These are phyloP conservation scores for Corythornis madagascariensis DNA, from an alignment of 2,113 vertebrate species.

Conservation along the genomic window DNA sequence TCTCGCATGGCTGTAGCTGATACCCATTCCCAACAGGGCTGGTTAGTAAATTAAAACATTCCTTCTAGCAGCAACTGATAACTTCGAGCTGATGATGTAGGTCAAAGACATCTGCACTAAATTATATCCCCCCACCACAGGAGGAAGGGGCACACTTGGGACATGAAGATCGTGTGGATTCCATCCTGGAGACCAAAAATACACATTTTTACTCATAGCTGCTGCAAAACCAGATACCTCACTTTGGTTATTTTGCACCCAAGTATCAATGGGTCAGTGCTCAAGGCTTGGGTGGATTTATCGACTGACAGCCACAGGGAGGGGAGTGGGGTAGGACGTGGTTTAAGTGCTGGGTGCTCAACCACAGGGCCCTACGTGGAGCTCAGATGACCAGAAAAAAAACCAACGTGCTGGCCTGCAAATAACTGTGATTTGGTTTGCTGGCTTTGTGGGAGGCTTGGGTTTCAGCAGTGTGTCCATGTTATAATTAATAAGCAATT, in stretches of 20 bases:
- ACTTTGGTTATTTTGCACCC: background rate
- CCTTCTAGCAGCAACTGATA: slow-evolving; percentile 36
- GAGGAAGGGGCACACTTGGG: background rate
- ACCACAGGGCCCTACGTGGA: accelerated
- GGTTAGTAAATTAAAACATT: slow-evolving; percentile 56
- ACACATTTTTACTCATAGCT: background rate
- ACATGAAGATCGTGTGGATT: background rate
- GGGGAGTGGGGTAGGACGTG: background rate
- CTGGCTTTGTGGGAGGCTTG: slow-evolving; percentile 41
- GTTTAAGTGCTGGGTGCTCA: background rate
- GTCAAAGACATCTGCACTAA: slow-evolving; percentile 44
- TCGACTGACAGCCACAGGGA: too few species aligned
- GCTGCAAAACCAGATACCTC: background rate
- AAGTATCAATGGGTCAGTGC: background rate
- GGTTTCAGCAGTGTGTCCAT: background rate
- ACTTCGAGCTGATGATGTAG: slow-evolving; percentile 42
- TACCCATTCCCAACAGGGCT: slow-evolving; percentile 15
- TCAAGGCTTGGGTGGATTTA: background rate
- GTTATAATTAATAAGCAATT: slow-evolving; percentile 65
- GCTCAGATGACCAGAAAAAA: background rate
- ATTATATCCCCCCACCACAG: background rate
- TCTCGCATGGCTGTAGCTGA: background rate
- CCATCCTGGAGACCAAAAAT: background rate
- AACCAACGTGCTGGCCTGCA: background rate
- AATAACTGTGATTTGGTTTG: background rate